phyloP scores from a whole-genome alignment of 2,888 invertebrate species.

The Drosophila borborema region DNA sequence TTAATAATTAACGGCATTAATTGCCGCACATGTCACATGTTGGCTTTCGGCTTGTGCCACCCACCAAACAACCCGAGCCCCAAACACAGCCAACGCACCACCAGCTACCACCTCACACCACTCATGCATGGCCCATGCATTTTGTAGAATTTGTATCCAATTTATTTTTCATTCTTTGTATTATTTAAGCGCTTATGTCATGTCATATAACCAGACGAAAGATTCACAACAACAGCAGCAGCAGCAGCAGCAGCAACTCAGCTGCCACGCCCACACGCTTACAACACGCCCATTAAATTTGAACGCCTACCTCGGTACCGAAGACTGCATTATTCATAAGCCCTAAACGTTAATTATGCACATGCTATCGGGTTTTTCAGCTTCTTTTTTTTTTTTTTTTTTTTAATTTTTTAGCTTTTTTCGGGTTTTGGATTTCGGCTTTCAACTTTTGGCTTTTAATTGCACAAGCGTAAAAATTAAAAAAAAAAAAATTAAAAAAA shows the following conservation, averaged over 20 bases:
- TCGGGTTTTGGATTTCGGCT: slow-evolving; percentile 9
- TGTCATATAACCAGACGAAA: slow-evolving; percentile 30
- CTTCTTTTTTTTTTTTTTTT: background rate
- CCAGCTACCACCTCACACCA: background rate
- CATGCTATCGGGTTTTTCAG: slow-evolving; percentile 17
- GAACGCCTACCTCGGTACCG: slow-evolving; percentile 17
- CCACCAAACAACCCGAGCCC: background rate
- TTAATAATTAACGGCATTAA: slow-evolving; percentile 80
- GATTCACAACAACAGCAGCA: background rate
- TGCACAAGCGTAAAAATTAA: background rate
- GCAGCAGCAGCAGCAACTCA: background rate
- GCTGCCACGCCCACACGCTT: background rate
- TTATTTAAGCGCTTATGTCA: slow-evolving; percentile 73
- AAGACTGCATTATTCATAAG: slow-evolving; percentile 63
- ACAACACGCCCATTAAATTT: slow-evolving; percentile 38
- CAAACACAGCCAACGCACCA: background rate
- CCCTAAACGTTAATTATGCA: slow-evolving; percentile 53
- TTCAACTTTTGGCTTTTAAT: slow-evolving; percentile 16
- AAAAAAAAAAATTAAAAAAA: background rate
- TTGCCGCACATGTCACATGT: slow-evolving; percentile 81
- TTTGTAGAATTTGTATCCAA: slow-evolving; percentile 39
- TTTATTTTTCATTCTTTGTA: slow-evolving; percentile 34
- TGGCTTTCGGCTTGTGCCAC: slow-evolving; percentile 50
- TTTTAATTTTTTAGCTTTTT: slow-evolving; percentile 3
- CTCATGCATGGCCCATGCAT: slow-evolving; percentile 49